Evolutionary conservation across 1,140 invertebrate species (phyloP).

Genomic region (Stegodyphus dumicola): DNA sequence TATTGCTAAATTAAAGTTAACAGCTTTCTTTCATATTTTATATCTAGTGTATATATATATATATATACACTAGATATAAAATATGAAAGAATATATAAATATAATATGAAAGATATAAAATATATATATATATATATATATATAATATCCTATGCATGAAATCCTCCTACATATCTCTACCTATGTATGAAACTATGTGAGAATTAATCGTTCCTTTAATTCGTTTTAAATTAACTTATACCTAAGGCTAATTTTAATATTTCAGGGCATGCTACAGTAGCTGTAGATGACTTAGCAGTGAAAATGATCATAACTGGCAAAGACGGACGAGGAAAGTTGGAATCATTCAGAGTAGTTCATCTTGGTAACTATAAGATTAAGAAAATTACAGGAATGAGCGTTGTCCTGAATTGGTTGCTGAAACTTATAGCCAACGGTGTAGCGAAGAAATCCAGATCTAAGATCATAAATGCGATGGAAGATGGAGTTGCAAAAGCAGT

Average conservation of each 20-base stretch:
- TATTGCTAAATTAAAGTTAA: too few relatives aligned
- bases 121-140: too few relatives aligned
- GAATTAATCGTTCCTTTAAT: too few relatives aligned
- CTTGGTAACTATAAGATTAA: conserved; percentile 52
- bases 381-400: conserved; percentile 58
- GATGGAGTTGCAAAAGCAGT: conserved; percentile 34
- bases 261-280: conserved; percentile 31
- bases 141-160: too few relatives aligned
- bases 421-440: conserved; percentile 54
- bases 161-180: too few relatives aligned
- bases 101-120: too few relatives aligned
- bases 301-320: conserved; percentile 34
- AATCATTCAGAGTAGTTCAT: conserved; percentile 34
- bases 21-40: too few relatives aligned
- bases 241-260: neutral
- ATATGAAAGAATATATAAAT: too few relatives aligned
- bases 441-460: conserved; percentile 31
- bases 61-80: too few relatives aligned
- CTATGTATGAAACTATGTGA: too few relatives aligned
- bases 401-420: conserved; percentile 52
- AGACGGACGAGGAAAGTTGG: conserved; percentile 34
- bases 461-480: conserved; percentile 53
- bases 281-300: conserved; percentile 42
- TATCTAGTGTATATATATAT: too few relatives aligned
- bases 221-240: neutral